phyloP scores from a whole-genome alignment of 92 coral and sea anemone species.

The Nematostella vectensis region DNA sequence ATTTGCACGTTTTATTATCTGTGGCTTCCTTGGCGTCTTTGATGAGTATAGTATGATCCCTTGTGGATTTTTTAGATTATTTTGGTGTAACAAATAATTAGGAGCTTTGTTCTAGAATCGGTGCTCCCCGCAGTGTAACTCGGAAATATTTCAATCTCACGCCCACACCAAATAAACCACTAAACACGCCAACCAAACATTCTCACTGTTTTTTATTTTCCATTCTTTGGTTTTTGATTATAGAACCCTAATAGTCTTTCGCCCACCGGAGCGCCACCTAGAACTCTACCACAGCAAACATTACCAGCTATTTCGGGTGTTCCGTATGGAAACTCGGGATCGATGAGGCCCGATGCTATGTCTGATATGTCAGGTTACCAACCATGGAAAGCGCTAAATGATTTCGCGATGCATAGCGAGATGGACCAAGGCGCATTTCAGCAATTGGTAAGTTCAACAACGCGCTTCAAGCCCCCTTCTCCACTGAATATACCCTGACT shows the following conservation, averaged over 20 bases:
- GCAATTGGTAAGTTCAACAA: conserved; percentile 83
- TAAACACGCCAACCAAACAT: too few relatives aligned
- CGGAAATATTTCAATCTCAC: conserved; percentile 9
- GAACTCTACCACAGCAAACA: conserved; percentile 49
- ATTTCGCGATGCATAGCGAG: conserved; percentile 94
- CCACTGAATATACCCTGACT: too few relatives aligned
- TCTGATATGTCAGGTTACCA: conserved; percentile 84
- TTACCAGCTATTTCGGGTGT: conserved; percentile 76
- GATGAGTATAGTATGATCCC: conserved; percentile 16
- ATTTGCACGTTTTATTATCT: neutral
- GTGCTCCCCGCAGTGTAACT: conserved; percentile 19
- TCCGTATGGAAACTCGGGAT: conserved; percentile 60
- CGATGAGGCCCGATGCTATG: conserved; percentile 71
- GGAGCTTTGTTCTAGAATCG: conserved; percentile 8
- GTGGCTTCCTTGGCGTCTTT: conserved; percentile 8
- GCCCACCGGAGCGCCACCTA: conserved; percentile 45
- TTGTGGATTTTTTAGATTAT: conserved; percentile 29
- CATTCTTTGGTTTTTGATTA: neutral
- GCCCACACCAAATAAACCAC: too few relatives aligned
- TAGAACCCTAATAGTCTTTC: conserved; percentile 81
- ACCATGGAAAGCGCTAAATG: conserved; percentile 98
- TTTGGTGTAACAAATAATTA: conserved; percentile 33
- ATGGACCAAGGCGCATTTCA: conserved; percentile 95
- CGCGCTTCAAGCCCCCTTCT: too few relatives aligned
- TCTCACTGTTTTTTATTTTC: too few relatives aligned